Evolutionary conservation across 2,797 vertebrate genomes (phyloP).

Genomic region (Mormyrus hasselquistii): DNA sequence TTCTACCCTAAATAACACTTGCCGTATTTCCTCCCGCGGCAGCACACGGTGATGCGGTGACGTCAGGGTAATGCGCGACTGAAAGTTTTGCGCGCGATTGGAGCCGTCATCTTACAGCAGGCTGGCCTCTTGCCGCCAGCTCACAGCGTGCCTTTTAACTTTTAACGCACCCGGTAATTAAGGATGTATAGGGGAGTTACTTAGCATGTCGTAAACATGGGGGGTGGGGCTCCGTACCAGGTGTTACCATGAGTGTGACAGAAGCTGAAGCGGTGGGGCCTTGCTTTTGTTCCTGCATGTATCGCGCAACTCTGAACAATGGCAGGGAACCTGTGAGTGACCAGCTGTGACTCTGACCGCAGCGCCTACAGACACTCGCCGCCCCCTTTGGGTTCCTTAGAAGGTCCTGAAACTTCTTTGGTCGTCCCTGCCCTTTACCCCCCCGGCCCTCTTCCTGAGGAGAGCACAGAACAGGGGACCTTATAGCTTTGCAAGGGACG

Average conservation of each 20-base stretch:
- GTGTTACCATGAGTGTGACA: not conserved
- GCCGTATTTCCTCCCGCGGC: not conserved
- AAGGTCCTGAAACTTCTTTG: not conserved
- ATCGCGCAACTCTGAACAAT: not conserved
- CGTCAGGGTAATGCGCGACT: not conserved
- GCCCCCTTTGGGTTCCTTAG: not conserved
- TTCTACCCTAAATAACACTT: not conserved
- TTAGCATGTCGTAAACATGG: conserved; percentile 45
- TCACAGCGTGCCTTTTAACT: conserved; percentile 12
- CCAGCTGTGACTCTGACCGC: not conserved
- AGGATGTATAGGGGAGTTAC: not conserved
- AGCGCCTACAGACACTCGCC: not conserved
- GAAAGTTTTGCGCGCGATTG: not conserved
- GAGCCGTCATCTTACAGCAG: not conserved
- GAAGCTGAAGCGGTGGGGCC: not conserved
- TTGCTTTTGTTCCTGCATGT: not conserved
- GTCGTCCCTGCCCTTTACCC: not conserved
- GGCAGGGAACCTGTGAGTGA: not conserved
- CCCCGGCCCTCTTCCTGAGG: not conserved
- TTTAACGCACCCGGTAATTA: not conserved
- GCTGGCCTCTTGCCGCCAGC: not conserved
- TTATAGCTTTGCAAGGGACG: not conserved
- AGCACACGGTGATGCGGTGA: not conserved
- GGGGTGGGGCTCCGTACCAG: conserved; percentile 34
- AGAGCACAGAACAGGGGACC: not conserved